Evolutionary conservation across 2,797 vertebrate genomes (phyloP).

Genomic region (Macropus fuliginosus): DNA sequence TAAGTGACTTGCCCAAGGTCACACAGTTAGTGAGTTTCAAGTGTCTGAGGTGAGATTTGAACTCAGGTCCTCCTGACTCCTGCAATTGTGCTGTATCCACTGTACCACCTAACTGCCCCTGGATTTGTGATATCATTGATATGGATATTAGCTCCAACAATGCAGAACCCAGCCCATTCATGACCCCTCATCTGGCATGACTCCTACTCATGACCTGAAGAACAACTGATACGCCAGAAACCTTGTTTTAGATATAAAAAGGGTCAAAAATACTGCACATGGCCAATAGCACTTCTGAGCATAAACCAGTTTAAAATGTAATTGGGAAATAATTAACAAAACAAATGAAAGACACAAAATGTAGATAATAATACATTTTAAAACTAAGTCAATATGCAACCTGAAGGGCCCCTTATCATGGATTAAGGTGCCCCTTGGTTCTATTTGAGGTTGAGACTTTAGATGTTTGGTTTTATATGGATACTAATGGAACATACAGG

Average conservation of each 20-base stretch:
- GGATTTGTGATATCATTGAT: neutral
- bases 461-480: neutral
- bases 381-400: neutral
- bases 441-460: neutral
- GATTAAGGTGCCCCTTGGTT: neutral
- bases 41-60: too few relatives aligned
- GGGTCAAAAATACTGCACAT: neutral
- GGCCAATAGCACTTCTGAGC: neutral
- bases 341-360: neutral
- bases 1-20: too few relatives aligned
- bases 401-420: neutral
- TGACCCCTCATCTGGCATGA: neutral
- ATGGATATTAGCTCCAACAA: neutral
- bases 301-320: neutral
- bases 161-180: neutral
- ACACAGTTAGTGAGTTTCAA: too few relatives aligned
- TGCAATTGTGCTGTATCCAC: too few relatives aligned
- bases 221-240: neutral
- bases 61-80: too few relatives aligned
- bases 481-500: neutral
- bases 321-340: neutral
- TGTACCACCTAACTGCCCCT: neutral
- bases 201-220: neutral
- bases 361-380: neutral
- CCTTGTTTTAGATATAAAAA: neutral